phyloP scores from a whole-genome alignment of 2,797 vertebrate species.

The Anomalospiza imberbis region DNA sequence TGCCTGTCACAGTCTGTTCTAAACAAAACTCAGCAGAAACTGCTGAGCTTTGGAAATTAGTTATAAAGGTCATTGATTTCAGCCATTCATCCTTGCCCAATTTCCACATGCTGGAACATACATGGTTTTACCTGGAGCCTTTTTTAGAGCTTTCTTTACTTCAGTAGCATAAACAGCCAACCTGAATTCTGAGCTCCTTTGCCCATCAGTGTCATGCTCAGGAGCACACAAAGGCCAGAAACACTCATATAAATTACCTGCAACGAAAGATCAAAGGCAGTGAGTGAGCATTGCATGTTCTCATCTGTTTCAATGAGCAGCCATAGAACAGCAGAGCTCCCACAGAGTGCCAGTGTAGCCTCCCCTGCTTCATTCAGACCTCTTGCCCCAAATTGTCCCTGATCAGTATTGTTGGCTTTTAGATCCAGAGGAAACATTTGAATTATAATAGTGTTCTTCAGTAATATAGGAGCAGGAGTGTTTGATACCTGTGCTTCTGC shows the following conservation, averaged over 20 bases:
- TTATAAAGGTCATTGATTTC: constrained; percentile 17
- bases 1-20: not conserved
- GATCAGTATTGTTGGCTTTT: not conserved
- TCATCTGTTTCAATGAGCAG: not conserved
- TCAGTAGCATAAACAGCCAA: not conserved
- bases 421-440: not conserved
- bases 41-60: not conserved
- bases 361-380: not conserved
- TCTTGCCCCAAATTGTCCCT: not conserved
- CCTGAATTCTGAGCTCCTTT: not conserved
- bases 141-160: not conserved
- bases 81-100: not conserved
- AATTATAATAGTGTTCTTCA: not conserved
- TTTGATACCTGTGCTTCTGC: not conserved
- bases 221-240: not conserved
- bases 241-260: not conserved
- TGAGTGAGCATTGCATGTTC: not conserved
- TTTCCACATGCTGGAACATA: not conserved
- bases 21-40: not conserved
- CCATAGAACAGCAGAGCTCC: not conserved
- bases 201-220: not conserved
- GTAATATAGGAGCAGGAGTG: not conserved
- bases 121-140: not conserved
- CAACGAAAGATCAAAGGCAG: not conserved
- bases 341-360: not conserved